Conservation (phyloP, 2,797 vertebrate species). For the Myotis vivesi region DNA sequence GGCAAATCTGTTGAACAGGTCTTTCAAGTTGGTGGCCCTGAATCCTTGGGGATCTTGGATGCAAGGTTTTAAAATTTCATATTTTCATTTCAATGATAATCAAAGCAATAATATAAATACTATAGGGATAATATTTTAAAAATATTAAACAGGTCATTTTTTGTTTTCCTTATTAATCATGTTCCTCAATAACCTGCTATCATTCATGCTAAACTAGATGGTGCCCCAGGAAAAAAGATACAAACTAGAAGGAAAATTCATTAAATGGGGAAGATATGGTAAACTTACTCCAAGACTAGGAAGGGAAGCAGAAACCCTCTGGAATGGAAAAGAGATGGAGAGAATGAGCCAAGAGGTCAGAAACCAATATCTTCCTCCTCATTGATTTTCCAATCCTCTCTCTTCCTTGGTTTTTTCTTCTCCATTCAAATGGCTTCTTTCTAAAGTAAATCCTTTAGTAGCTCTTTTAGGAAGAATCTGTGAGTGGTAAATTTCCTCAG, state of each 20-base stretch:
- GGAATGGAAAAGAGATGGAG: not conserved
- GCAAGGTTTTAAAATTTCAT: not conserved
- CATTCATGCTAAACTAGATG: not conserved
- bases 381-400: not conserved
- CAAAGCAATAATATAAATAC: not conserved
- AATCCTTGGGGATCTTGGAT: not conserved
- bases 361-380: not conserved
- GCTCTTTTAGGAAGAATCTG: not conserved
- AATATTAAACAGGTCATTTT: not conserved
- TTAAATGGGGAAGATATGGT: not conserved
- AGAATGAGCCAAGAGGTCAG: not conserved
- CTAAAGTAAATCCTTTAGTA: not conserved
- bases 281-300: not conserved
- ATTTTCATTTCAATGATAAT: not conserved
- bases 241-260: not conserved
- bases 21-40: not conserved
- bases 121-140: not conserved
- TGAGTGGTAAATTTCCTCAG: not conserved
- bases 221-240: not conserved
- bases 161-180: not conserved
- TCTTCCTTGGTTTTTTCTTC: not conserved
- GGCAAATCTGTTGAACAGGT: not conserved
- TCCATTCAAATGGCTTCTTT: not conserved
- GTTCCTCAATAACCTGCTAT: not conserved
- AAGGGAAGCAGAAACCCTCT: not conserved